Conservation (phyloP, 2,797 vertebrate genomes). For the Synaphobranchus kaupii region DNA sequence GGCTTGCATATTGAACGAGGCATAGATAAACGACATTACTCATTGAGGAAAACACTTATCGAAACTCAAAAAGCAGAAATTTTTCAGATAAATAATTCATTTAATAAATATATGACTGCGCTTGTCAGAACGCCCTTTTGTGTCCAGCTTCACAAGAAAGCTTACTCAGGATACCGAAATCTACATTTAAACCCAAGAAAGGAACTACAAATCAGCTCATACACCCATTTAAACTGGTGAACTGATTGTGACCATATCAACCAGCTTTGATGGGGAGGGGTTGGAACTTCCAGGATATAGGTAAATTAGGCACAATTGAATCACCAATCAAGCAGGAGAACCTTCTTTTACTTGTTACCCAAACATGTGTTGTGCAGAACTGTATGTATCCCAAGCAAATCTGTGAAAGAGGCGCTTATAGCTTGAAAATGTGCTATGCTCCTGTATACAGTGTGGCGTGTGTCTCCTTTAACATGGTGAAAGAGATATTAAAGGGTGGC, state of each 20-base stretch:
- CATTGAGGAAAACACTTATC: too few species aligned
- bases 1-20: conserved; percentile 49
- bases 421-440: neutral
- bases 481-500: neutral
- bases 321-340: neutral
- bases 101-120: conserved; percentile 51
- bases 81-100: conserved; percentile 38
- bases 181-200: neutral
- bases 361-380: neutral
- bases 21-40: conserved; percentile 39
- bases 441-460: neutral
- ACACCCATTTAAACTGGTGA: neutral
- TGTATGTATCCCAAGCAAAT: neutral
- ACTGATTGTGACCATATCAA: conserved; percentile 54
- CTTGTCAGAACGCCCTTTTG: conserved; percentile 29
- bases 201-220: neutral
- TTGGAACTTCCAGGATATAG: neutral
- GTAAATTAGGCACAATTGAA: neutral
- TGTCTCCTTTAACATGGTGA: neutral
- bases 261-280: conserved; percentile 17
- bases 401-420: neutral
- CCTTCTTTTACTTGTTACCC: neutral
- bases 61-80: neutral
- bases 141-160: neutral
- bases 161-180: neutral